Evolutionary conservation across 2,797 vertebrate genomes (phyloP).

Genomic region (Myotis daubentonii): DNA sequence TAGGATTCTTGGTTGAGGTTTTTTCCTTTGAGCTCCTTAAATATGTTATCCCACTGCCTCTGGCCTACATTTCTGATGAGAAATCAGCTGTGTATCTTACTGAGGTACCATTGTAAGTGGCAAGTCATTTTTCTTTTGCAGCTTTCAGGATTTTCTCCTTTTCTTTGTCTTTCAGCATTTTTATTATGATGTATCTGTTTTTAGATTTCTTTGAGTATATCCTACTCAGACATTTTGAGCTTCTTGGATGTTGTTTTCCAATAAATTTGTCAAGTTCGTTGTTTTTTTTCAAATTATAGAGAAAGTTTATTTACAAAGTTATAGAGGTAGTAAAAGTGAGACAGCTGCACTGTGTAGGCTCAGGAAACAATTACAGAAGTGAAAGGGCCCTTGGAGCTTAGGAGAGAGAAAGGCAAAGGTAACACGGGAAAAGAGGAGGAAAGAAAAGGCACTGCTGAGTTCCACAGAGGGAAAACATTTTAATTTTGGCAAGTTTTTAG

Average conservation of each 20-base stretch:
- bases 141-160: constrained; percentile 46
- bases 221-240: neutral
- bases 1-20: neutral
- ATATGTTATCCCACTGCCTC: neutral
- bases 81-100: neutral
- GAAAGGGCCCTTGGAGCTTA: no score
- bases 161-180: constrained; percentile 41
- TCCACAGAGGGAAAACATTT: no score
- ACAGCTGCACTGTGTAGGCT: no score
- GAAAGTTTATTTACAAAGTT: no score
- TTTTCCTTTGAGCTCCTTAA: neutral
- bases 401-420: no score
- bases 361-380: no score
- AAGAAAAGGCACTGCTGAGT: no score
- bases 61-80: neutral
- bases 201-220: neutral
- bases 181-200: neutral
- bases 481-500: neutral
- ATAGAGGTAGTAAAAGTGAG: no score
- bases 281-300: no score
- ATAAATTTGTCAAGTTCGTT: neutral
- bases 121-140: neutral
- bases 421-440: no score
- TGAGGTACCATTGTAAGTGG: neutral
- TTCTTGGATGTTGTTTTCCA: constrained; percentile 21